Conservation (phyloP, 2,888 invertebrate genomes). For the Cephus rjabovi region DNA sequence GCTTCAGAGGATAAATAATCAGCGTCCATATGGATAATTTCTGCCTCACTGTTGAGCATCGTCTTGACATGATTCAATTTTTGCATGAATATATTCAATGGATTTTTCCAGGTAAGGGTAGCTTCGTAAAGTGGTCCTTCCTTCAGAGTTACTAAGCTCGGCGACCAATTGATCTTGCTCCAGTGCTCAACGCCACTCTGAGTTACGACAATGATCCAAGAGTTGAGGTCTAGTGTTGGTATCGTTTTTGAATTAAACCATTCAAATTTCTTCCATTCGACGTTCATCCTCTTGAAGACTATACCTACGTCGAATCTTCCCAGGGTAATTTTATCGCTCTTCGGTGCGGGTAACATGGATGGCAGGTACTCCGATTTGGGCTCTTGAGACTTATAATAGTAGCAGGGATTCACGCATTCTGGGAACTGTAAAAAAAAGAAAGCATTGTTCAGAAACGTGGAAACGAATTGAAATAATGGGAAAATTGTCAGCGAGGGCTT, state of each 20-base stretch:
- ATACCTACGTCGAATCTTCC: slow-evolving; percentile 58
- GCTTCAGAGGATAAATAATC: slow-evolving; percentile 52
- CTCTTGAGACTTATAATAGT: slow-evolving; percentile 48
- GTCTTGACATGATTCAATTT: neutral
- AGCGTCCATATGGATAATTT: slow-evolving; percentile 52
- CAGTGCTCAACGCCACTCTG: slow-evolving; percentile 53
- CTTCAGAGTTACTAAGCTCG: slow-evolving; percentile 54
- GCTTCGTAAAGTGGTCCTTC: slow-evolving; percentile 59
- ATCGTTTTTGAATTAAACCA: slow-evolving; percentile 50
- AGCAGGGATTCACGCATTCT: slow-evolving; percentile 56
- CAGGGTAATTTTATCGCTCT: slow-evolving; percentile 49
- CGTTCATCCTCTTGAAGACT: slow-evolving; percentile 46
- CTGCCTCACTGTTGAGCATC: slow-evolving; percentile 45
- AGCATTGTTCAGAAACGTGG: neutral
- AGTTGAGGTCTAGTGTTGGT: slow-evolving; percentile 47
- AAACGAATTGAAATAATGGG: neutral
- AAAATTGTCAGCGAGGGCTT: neutral
- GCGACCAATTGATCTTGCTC: slow-evolving; percentile 60
- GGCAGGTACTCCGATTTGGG: slow-evolving; percentile 55
- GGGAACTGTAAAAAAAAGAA: slow-evolving; percentile 49
- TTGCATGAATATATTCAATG: slow-evolving; percentile 48
- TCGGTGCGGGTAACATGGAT: slow-evolving; percentile 58
- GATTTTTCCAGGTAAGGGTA: slow-evolving; percentile 60
- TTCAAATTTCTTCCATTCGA: slow-evolving; percentile 52
- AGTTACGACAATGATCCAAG: slow-evolving; percentile 57